Evolutionary conservation across 2,797 vertebrate genomes (phyloP), one percentile per base, ranked within the genome.

Genomic region (Furcifer pardalis): DNA sequence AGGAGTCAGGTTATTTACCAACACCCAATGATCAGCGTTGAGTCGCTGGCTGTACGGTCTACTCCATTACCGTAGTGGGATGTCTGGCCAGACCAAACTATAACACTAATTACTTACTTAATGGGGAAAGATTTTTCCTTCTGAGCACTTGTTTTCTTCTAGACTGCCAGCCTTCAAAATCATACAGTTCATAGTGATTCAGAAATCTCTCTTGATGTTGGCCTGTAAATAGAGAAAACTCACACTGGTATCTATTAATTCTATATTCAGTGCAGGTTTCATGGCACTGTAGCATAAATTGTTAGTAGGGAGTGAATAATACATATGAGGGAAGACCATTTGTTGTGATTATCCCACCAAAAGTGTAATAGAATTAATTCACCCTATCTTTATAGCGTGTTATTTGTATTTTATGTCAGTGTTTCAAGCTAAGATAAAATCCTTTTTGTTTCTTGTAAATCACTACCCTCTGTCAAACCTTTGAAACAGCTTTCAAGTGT

Each of bases 331-430:
- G 71, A 86, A 49, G 79, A 1, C 1, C 7, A 63, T 23, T 60
- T 74, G 17, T 37, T 4, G 37, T 69, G 81, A 83, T 46, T 85
- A 66, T 87, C 76, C 76, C 32, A 46, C 56, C 82, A 69, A 66
- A 79, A 60, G 37, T 52, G 30, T 87, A 83, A 56, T n/a, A 77
- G 46, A 87, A 87, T 75, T 81, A 78, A 66, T 74, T 25, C 1
- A 6, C 9, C 42, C 76, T 60, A 80, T 75, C 83, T 86, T 80
- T 71, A 4, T 3, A 7, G 52, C 27, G n/a, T 40, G 35, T 62
- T 86, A 77, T 71, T 86, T 76, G 32, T n/a, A 69, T 80, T 75
- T 75, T 80, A 87, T 73, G 21, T 4, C 7, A 63, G 12, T 66
- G 59, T 62, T n/a, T 83, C 76, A 37, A 32, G 25, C 8, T 78